Percentiles rank a stretch among this genome's conserved stretches.
These are phyloP conservation scores for Standfussiana lucernea DNA, from an alignment of 2,888 invertebrate species.

Conservation along the genomic window DNA sequence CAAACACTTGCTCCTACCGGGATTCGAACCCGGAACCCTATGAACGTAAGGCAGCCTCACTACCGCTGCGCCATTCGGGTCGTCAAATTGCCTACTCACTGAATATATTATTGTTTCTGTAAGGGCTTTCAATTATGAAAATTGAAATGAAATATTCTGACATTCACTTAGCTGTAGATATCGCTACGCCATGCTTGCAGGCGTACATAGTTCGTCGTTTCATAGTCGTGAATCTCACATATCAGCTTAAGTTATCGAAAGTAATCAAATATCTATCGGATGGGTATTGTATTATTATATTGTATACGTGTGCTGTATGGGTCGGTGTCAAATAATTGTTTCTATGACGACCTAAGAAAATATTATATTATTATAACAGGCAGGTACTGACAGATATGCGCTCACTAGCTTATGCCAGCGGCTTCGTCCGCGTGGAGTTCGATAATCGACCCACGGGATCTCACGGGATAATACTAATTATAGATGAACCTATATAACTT, in stretches of 20 bases:
- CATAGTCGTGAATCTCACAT: not conserved
- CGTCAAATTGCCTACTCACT: no score
- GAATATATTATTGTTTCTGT: not conserved
- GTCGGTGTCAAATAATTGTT: not conserved
- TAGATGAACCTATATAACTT: not conserved
- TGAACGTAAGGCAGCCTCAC: no score
- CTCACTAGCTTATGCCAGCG: no score
- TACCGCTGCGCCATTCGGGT: no score
- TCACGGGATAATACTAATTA: no score
- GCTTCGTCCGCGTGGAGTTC: no score
- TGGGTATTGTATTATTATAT: not conserved
- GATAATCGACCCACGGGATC: no score
- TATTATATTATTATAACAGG: not conserved
- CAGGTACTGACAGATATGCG: no score
- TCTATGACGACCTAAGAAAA: not conserved
- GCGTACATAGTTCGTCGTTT: not conserved
- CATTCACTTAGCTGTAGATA: not conserved
- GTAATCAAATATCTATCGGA: not conserved
- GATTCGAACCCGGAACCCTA: no score
- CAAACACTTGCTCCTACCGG: no score
- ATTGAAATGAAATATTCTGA: not conserved
- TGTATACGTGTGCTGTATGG: not conserved
- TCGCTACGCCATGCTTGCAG: not conserved
- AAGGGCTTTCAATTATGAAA: not conserved
- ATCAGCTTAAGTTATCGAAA: not conserved